Evolutionary conservation across 2,888 invertebrate genomes (phyloP).

Genomic region (Diarsia rubi): DNA sequence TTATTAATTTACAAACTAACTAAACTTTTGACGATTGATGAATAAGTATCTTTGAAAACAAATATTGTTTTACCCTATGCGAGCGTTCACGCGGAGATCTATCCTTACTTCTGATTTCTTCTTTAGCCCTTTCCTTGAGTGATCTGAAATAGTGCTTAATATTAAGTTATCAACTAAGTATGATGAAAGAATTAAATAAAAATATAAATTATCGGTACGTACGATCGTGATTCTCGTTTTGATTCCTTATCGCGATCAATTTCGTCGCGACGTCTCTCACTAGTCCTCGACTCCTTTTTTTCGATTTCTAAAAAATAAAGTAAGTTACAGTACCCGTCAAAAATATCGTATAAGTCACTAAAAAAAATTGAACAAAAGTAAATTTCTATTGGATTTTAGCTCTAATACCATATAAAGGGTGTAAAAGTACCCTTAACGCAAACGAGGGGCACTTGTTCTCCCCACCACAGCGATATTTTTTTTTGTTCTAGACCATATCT

Average conservation of each 20-base stretch:
- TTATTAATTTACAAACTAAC: neutral
- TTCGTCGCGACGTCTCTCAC: conserved; percentile 85
- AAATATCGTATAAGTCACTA: neutral
- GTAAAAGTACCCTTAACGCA: no score
- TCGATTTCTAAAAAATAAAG: conserved; percentile 76
- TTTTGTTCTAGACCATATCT: no score
- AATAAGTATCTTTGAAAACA: neutral
- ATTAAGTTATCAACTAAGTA: neutral
- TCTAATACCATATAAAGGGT: no score
- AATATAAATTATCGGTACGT: conserved; percentile 61
- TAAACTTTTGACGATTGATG: neutral
- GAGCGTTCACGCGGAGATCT: conserved; percentile 88
- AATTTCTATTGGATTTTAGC: neutral
- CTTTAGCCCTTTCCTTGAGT: conserved; percentile 92
- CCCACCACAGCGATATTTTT: no score
- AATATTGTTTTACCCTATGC: conserved; percentile 79
- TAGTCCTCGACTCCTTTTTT: conserved; percentile 81
- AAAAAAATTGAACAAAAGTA: neutral
- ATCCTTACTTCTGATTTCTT: conserved; percentile 91
- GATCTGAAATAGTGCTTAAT: conserved; percentile 68
- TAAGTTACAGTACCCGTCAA: neutral
- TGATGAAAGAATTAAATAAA: neutral
- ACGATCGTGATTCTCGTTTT: conserved; percentile 87
- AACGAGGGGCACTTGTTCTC: no score
- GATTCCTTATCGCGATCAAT: conserved; percentile 85